Evolutionary conservation across 2,113 vertebrate genomes (phyloP).

Genomic region (Istiophorus platypterus): DNA sequence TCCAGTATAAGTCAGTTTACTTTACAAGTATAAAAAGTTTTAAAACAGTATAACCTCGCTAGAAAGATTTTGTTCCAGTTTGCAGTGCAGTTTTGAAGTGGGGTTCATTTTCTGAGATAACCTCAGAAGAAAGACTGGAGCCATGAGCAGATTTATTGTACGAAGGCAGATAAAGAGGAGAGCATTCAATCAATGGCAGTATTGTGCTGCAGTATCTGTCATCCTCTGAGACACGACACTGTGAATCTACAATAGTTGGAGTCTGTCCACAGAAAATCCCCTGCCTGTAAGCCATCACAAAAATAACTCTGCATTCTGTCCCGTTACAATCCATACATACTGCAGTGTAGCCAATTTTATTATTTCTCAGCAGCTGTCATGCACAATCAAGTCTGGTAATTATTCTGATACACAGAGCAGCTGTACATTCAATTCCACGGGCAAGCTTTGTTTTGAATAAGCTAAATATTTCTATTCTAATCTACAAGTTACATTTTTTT

Average conservation of each 20-base stretch:
- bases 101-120: conserved; percentile 34
- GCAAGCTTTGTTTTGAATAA: conserved; percentile 12
- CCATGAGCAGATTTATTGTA: conserved; percentile 13
- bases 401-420: not conserved
- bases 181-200: conserved; percentile 47
- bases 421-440: not conserved
- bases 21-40: not conserved
- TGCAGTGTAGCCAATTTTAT: not conserved
- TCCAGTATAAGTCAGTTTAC: not conserved
- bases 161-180: conserved; percentile 43
- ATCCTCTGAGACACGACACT: conserved; percentile 8
- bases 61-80: not conserved
- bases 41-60: not conserved
- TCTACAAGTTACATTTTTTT: not conserved
- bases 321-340: not conserved
- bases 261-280: conserved; percentile 16
- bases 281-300: conserved; percentile 5
- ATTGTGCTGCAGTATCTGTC: conserved; percentile 39
- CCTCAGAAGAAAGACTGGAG: conserved; percentile 17
- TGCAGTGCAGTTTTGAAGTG: conserved; percentile 1
- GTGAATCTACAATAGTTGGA: conserved; percentile 13
- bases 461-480: not conserved
- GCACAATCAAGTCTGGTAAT: not conserved
- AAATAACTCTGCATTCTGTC: conserved; percentile 5
- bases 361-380: not conserved